phyloP scores from a whole-genome alignment of 1,140 invertebrate species.

The Aphelenchoides fujianensis region DNA sequence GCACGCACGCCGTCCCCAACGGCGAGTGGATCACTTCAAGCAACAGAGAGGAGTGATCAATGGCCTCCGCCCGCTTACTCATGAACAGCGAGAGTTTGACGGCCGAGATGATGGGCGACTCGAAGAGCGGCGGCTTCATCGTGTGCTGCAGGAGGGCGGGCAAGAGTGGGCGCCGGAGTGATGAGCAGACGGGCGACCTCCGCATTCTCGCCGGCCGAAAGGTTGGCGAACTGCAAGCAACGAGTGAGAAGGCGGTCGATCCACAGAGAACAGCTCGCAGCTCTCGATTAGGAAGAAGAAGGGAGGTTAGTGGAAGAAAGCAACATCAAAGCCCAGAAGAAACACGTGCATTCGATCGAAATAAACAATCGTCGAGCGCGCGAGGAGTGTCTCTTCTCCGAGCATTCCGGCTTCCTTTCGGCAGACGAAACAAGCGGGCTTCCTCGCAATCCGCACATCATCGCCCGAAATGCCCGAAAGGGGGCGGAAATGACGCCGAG shows the following conservation, averaged over 20 bases:
- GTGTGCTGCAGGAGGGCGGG: neutral
- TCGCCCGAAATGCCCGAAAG: too few species aligned
- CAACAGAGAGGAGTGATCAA: constrained; percentile 1
- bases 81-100: constrained; percentile 20
- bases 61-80: constrained; percentile 4
- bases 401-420: too few species aligned
- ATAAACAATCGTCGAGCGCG: too few species aligned
- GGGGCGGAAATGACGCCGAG: neutral
- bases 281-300: too few species aligned
- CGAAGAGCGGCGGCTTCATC: neutral
- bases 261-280: too few species aligned
- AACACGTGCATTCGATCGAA: too few species aligned
- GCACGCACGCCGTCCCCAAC: constrained; percentile 5
- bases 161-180: neutral
- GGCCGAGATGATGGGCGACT: constrained; percentile 12
- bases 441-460: too few species aligned
- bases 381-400: too few species aligned
- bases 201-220: neutral
- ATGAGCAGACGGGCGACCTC: neutral
- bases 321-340: too few species aligned
- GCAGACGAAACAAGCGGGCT: too few species aligned
- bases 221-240: too few species aligned
- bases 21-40: constrained; percentile 20
- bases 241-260: too few species aligned
- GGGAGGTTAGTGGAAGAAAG: neutral